Percentiles rank a stretch among this genome's conserved stretches.
Evolutionary conservation across 1,140 invertebrate species (phyloP).

Genomic region (Harlomillsia oculata): DNA sequence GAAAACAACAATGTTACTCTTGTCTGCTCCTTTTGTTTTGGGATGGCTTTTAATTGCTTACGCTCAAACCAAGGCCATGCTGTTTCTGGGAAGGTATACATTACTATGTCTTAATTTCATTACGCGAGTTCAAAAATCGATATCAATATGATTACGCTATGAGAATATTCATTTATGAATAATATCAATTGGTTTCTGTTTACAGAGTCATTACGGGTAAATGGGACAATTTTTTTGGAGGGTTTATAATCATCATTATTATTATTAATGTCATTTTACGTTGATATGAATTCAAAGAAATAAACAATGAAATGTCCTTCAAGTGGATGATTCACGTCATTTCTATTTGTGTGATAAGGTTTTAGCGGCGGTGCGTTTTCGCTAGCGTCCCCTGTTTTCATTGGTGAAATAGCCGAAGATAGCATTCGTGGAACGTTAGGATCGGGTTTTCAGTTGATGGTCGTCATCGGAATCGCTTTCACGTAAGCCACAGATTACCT

Average conservation of each 20-base stretch:
- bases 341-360: slow-evolving; percentile 5
- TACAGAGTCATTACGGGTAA: too few species aligned
- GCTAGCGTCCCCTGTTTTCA: slow-evolving; percentile 38
- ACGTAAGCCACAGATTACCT: slow-evolving; percentile 38
- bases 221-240: too few species aligned
- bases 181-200: too few species aligned
- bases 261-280: too few species aligned
- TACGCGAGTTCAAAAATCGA: too few species aligned
- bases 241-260: too few species aligned
- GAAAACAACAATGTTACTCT: slow-evolving; percentile 58
- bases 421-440: slow-evolving; percentile 52
- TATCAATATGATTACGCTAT: too few species aligned
- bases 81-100: slow-evolving; percentile 55
- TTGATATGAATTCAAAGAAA: too few species aligned
- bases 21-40: slow-evolving; percentile 58
- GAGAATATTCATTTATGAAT: too few species aligned
- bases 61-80: slow-evolving; percentile 42
- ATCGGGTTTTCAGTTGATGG: slow-evolving; percentile 55
- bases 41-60: slow-evolving; percentile 60
- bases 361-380: slow-evolving; percentile 16
- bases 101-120: too few species aligned
- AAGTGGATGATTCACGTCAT: too few species aligned
- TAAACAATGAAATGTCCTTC: too few species aligned
- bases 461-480: slow-evolving; percentile 57
- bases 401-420: slow-evolving; percentile 57